Conservation (phyloP, 1,140 invertebrate species). For the Carposina sasakii region DNA sequence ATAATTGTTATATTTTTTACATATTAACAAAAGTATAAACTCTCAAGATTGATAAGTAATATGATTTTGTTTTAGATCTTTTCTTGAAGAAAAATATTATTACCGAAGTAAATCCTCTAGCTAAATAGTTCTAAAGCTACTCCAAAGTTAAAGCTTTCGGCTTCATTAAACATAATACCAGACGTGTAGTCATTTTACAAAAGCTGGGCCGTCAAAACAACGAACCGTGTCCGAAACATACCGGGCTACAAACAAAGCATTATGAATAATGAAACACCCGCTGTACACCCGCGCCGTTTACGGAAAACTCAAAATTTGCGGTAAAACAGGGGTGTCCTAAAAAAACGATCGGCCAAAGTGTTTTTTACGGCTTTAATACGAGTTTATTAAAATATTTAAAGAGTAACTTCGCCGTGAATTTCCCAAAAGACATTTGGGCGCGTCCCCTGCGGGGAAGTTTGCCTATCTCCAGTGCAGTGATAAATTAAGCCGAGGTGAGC, state of each 20-base stretch:
- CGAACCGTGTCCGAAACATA: slow-evolving; percentile 46
- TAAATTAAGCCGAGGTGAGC: slow-evolving; percentile 60
- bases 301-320: slow-evolving; percentile 34
- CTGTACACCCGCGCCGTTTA: slow-evolving; percentile 20
- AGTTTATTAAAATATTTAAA: slow-evolving; percentile 72
- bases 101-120: too few relatives aligned
- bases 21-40: too few relatives aligned
- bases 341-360: slow-evolving; percentile 63
- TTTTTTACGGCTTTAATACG: slow-evolving; percentile 68
- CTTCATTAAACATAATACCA: slow-evolving; percentile 11
- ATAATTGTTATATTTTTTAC: too few relatives aligned
- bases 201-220: slow-evolving; percentile 45
- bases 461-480: slow-evolving; percentile 51
- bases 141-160: not conserved
- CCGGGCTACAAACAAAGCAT: slow-evolving; percentile 52
- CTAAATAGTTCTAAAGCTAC: too few relatives aligned
- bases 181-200: slow-evolving; percentile 22
- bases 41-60: too few relatives aligned
- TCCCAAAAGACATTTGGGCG: slow-evolving; percentile 60
- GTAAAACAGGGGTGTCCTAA: slow-evolving; percentile 40
- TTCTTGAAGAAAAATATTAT: too few relatives aligned
- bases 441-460: slow-evolving; percentile 49
- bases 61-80: too few relatives aligned
- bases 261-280: slow-evolving; percentile 64
- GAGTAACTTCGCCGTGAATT: slow-evolving; percentile 63